Evolutionary conservation across 2,113 vertebrate species (phyloP).

Genomic region (Burhinus bistriatus): DNA sequence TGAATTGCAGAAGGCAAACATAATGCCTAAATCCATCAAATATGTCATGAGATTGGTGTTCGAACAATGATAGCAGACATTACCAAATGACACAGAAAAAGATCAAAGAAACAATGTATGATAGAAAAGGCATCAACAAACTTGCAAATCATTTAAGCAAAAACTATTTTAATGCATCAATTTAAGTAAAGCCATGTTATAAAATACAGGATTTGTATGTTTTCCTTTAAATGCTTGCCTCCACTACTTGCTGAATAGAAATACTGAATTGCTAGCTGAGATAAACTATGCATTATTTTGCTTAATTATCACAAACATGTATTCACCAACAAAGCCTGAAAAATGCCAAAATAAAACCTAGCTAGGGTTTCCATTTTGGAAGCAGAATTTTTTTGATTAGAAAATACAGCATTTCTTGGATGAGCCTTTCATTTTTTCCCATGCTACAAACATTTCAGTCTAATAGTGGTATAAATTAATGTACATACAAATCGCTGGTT

Average conservation of each 20-base stretch:
- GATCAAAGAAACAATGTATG: slow-evolving; percentile 64
- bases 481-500: neutral
- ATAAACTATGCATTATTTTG: neutral
- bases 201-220: slow-evolving; percentile 1
- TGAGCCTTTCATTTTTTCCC: neutral
- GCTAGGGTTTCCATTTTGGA: neutral
- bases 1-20: slow-evolving; percentile 60
- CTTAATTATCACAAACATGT: neutral
- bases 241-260: neutral
- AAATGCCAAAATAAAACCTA: neutral
- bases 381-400: neutral
- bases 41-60: slow-evolving; percentile 51
- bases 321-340: neutral
- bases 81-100: slow-evolving; percentile 68
- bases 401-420: neutral
- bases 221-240: slow-evolving; percentile 29
- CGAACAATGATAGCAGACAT: slow-evolving; percentile 71
- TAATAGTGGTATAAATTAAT: neutral
- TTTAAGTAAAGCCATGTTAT: neutral
- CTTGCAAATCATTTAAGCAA: slow-evolving; percentile 38
- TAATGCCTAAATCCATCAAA: slow-evolving; percentile 69
- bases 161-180: slow-evolving; percentile 13
- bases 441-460: slow-evolving; percentile 14
- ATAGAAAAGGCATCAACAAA: slow-evolving; percentile 58
- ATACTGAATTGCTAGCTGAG: neutral